phyloP scores from a whole-genome alignment of 2,888 invertebrate genomes.

The Teinopalpus imperialis region DNA sequence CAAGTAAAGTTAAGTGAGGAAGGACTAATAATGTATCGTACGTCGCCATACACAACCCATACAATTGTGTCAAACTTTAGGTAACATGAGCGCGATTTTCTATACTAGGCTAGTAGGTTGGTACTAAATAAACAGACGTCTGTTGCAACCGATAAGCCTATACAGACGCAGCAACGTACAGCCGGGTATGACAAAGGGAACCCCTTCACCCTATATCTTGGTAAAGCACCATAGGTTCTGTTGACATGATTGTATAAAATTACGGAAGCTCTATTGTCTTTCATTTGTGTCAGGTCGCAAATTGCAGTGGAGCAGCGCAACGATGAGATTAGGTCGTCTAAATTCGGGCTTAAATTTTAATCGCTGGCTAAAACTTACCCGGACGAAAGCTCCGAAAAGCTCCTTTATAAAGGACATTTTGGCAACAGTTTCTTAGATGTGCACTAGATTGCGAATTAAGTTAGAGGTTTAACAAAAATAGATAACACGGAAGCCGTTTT shows the following conservation, averaged over 20 bases:
- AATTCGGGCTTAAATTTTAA: constrained; percentile 76
- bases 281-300: constrained; percentile 50
- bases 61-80: constrained; percentile 41
- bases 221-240: constrained; percentile 45
- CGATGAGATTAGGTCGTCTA: constrained; percentile 72
- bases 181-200: constrained; percentile 21
- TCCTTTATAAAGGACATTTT: constrained; percentile 58
- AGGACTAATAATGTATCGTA: constrained; percentile 13
- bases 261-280: constrained; percentile 55
- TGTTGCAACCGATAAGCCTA: constrained; percentile 71
- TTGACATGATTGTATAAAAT: constrained; percentile 54
- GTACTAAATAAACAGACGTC: constrained; percentile 77
- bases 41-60: constrained; percentile 35
- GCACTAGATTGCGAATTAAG: constrained; percentile 41
- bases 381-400: constrained; percentile 52
- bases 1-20: constrained; percentile 6
- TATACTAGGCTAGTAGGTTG: constrained; percentile 56
- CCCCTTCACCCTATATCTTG: constrained; percentile 38
- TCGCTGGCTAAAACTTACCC: constrained; percentile 61
- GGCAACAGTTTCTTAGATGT: constrained; percentile 58
- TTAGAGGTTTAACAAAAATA: constrained; percentile 31
- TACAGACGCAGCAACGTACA: constrained; percentile 37
- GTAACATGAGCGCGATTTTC: constrained; percentile 38
- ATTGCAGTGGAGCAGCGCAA: constrained; percentile 64
- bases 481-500: constrained; percentile 5